Percentiles rank a stretch among this genome's conserved stretches.
phyloP scores from a whole-genome alignment of 2,797 vertebrate species.

The Cynodonichthys magdalenae region DNA sequence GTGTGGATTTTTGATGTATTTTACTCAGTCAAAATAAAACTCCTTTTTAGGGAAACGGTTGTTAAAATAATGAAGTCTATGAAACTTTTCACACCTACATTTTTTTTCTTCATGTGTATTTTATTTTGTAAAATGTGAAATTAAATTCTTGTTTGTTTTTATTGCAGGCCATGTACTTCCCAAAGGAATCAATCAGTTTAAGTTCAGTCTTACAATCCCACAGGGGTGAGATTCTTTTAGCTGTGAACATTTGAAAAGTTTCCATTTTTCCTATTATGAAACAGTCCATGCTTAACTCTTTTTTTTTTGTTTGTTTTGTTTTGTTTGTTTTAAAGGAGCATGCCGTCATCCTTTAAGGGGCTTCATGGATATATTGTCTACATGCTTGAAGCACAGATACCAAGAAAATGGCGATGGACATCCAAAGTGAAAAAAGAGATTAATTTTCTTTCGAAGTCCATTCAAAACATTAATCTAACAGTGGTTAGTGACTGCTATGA shows the following conservation, averaged over 20 bases:
- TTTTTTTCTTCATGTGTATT: neutral
- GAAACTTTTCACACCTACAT: too few species aligned
- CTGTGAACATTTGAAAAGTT: neutral
- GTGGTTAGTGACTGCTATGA: conserved; percentile 68
- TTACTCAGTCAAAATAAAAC: too few species aligned
- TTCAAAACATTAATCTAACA: conserved; percentile 75
- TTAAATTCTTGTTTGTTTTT: neutral
- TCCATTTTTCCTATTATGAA: neutral
- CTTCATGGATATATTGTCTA: conserved; percentile 88
- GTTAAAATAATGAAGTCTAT: too few species aligned
- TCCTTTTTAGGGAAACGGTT: too few species aligned
- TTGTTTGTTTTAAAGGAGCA: conserved; percentile 76
- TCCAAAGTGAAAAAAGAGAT: conserved; percentile 83
- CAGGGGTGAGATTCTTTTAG: conserved; percentile 79
- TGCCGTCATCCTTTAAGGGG: conserved; percentile 92
- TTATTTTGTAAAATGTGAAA: conserved; percentile 1
- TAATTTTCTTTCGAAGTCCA: conserved; percentile 85
- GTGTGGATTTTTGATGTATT: too few species aligned
- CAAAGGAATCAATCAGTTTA: conserved; percentile 86
- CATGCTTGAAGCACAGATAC: conserved; percentile 87
- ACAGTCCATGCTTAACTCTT: neutral
- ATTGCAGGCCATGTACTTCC: conserved; percentile 70
- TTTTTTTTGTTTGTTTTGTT: conserved; percentile 2
- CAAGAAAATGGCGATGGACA: conserved; percentile 86
- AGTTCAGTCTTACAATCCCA: conserved; percentile 90